Evolutionary conservation across 1,140 invertebrate species (phyloP).

Genomic region (Branchinecta lynchi): DNA sequence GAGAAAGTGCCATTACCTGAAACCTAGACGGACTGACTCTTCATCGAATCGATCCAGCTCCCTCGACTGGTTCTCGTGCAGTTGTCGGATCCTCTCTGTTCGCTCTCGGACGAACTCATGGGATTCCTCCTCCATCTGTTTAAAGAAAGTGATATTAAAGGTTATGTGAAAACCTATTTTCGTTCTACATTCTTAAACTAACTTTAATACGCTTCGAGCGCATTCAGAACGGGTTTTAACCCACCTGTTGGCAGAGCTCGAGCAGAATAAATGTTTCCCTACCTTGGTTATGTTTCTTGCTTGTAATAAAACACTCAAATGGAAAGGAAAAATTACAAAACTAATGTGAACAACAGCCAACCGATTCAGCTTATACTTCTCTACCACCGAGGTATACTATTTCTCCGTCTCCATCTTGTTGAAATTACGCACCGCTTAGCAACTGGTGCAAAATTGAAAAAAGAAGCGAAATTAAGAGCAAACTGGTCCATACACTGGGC

Average conservation of each 20-base stretch:
- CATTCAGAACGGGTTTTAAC: background rate
- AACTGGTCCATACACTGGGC: too few species aligned
- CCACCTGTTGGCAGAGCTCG: background rate
- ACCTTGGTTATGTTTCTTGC: too few species aligned
- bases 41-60: conserved; percentile 87
- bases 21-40: conserved; percentile 77
- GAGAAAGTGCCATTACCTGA: conserved; percentile 43
- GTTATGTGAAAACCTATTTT: background rate
- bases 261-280: too few species aligned
- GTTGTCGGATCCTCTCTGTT: conserved; percentile 63
- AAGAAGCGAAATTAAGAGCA: too few species aligned
- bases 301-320: too few species aligned
- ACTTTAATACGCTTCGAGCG: too few species aligned
- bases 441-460: too few species aligned
- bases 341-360: too few species aligned
- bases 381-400: background rate
- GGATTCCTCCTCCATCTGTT: conserved; percentile 76
- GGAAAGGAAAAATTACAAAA: too few species aligned
- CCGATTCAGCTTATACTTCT: background rate
- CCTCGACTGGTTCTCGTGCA: conserved; percentile 72
- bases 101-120: conserved; percentile 78
- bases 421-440: too few species aligned
- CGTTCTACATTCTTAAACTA: too few species aligned
- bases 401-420: too few species aligned
- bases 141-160: conserved; percentile 22